These are phyloP conservation scores for Brienomyrus brachyistius DNA, from an alignment of 2,113 vertebrate species.

Conservation along the genomic window DNA sequence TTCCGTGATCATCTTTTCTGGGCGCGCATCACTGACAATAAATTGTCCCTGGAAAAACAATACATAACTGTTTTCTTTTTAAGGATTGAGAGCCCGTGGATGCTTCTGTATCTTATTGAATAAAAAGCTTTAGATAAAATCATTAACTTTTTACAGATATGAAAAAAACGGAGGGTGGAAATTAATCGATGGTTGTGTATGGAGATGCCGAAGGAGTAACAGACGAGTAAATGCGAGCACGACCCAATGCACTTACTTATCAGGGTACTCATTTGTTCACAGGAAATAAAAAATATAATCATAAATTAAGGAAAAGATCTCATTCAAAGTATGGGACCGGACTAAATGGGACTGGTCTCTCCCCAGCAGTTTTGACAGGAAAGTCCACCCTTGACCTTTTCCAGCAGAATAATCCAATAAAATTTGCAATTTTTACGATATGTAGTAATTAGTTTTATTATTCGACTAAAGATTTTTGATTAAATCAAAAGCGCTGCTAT, in stretches of 20 bases:
- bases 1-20: constrained; percentile 17
- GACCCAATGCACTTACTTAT: background rate
- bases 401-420: background rate
- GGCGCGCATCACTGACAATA: constrained; percentile 19
- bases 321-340: background rate
- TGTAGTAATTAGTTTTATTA: constrained; percentile 6
- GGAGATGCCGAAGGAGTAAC: background rate
- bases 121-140: background rate
- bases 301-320: background rate
- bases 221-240: background rate
- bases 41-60: constrained; percentile 16
- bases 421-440: background rate
- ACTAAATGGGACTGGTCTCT: background rate
- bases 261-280: background rate
- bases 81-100: background rate
- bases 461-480: constrained; percentile 3
- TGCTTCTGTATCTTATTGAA: background rate
- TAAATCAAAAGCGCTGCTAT: background rate
- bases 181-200: background rate
- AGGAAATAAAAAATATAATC: background rate
- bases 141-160: background rate
- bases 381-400: background rate
- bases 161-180: background rate
- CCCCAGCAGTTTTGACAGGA: background rate
- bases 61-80: background rate